Conservation (phyloP, 2,888 invertebrate genomes). For the Erebia epiphron region DNA sequence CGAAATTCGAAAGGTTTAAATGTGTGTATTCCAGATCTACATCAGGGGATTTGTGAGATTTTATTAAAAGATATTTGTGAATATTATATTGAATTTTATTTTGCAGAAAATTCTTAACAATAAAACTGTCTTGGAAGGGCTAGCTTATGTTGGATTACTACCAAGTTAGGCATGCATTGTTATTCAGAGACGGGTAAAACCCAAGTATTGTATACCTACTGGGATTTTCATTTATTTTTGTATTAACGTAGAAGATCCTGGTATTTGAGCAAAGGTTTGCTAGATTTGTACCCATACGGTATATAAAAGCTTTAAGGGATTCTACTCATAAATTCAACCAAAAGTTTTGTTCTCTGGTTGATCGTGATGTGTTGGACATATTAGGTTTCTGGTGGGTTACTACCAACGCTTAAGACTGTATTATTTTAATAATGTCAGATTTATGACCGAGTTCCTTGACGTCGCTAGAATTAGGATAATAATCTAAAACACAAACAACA, state of each 20-base stretch:
- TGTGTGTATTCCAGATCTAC: not conserved
- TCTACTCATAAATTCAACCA: too few species aligned
- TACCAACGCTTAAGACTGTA: too few species aligned
- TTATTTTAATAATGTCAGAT: too few species aligned
- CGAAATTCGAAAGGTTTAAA: not conserved
- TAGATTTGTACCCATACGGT: not conserved
- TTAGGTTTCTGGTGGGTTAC: too few species aligned
- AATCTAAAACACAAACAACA: too few species aligned
- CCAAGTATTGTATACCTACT: not conserved
- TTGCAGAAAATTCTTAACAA: not conserved
- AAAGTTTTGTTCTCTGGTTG: too few species aligned
- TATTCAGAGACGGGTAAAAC: not conserved
- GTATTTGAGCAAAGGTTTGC: not conserved
- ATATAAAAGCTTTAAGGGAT: too few species aligned
- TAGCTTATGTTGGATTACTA: conserved; percentile 4
- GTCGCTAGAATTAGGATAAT: too few species aligned
- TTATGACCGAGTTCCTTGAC: too few species aligned
- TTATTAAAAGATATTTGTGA: not conserved
- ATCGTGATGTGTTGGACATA: too few species aligned
- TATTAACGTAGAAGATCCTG: not conserved
- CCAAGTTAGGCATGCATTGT: not conserved
- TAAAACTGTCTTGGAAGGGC: not conserved
- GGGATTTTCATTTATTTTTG: conserved; percentile 1
- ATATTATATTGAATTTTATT: not conserved
- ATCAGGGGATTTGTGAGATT: not conserved